Conservation (phyloP, 1,140 invertebrate species). For the Drosophila baimaii region DNA sequence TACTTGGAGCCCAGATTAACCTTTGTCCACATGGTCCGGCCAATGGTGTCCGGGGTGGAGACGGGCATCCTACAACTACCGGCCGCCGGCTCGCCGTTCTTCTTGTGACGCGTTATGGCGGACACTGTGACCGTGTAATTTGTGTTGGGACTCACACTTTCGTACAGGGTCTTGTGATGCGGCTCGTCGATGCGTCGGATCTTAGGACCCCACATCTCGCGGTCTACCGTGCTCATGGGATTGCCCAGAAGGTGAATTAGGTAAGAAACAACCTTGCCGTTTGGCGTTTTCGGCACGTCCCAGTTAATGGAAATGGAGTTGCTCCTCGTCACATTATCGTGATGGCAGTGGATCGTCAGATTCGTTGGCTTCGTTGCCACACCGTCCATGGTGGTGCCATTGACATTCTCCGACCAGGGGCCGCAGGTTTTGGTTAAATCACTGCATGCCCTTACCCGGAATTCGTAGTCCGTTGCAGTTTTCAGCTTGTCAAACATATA, state of each 20-base stretch:
- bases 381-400: conserved; percentile 92
- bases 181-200: conserved; percentile 86
- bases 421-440: conserved; percentile 91
- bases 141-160: conserved; percentile 89
- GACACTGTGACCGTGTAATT: conserved; percentile 90
- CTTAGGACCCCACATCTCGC: conserved; percentile 87
- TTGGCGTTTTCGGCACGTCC: conserved; percentile 88
- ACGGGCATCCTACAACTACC: conserved; percentile 87
- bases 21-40: conserved; percentile 89
- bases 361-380: conserved; percentile 86
- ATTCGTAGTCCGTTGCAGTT: conserved; percentile 91
- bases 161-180: conserved; percentile 70
- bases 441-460: conserved; percentile 90
- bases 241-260: conserved; percentile 87
- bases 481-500: conserved; percentile 91
- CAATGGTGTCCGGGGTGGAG: conserved; percentile 88
- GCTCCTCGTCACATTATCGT: conserved; percentile 87
- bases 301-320: conserved; percentile 89
- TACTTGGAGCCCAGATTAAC: conserved; percentile 88
- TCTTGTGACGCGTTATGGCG: conserved; percentile 89
- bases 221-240: conserved; percentile 85
- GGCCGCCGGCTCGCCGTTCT: conserved; percentile 87
- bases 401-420: conserved; percentile 89
- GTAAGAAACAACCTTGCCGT: conserved; percentile 89
- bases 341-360: conserved; percentile 87